Conservation (phyloP, 2,113 vertebrate species). For the Gallinago media region DNA sequence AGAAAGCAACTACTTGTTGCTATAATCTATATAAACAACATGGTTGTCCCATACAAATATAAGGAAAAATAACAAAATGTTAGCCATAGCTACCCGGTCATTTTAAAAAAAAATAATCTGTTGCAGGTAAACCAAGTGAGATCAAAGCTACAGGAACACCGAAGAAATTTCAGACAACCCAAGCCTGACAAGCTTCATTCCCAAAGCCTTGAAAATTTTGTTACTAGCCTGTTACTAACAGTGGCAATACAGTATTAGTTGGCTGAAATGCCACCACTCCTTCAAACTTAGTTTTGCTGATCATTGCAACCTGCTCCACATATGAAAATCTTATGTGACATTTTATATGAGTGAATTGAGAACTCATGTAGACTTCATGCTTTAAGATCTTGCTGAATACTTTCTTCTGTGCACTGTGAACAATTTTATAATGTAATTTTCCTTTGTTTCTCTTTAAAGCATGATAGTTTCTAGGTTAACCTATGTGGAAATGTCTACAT, state of each 20-base stretch:
- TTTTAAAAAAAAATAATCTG: not conserved
- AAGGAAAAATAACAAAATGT: not conserved
- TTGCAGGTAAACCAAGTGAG: not conserved
- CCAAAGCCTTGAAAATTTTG: not conserved
- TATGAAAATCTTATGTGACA: not conserved
- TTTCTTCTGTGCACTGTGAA: not conserved
- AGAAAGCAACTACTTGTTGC: not conserved
- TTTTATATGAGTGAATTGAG: not conserved
- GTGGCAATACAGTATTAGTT: not conserved
- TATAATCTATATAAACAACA: not conserved
- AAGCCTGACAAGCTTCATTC: not conserved
- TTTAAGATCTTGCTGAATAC: not conserved
- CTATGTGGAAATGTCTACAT: not conserved
- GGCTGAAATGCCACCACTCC: not conserved
- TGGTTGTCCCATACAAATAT: not conserved
- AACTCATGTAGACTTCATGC: not conserved
- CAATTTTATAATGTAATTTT: not conserved
- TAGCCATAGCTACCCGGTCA: not conserved
- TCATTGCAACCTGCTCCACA: not conserved
- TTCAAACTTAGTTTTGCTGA: slow-evolving; percentile 2
- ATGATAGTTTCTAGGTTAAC: not conserved
- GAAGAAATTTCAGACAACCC: not conserved
- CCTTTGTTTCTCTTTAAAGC: not conserved
- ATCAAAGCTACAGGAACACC: not conserved
- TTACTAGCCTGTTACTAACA: not conserved